Conservation (phyloP, 2,888 invertebrate species). For the Zaprionus bogoriensis region DNA sequence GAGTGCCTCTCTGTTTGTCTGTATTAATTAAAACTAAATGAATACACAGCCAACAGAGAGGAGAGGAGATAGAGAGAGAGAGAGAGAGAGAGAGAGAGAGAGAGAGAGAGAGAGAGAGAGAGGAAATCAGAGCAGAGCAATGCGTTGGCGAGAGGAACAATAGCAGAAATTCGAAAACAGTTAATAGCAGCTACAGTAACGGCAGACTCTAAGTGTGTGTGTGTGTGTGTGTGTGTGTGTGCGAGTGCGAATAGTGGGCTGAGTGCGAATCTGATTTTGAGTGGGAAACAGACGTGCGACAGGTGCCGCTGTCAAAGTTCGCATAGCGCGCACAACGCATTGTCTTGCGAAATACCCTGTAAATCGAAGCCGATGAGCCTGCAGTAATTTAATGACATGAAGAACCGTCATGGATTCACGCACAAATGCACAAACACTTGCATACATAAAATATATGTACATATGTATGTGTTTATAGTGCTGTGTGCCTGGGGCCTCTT, state of each 20-base stretch:
- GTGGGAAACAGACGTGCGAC: conserved; percentile 6
- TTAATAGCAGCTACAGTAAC: conserved; percentile 46
- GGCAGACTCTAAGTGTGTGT: conserved; percentile 4
- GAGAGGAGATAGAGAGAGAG: neutral
- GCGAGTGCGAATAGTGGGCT: conserved; percentile 1
- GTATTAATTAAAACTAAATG: conserved; percentile 72
- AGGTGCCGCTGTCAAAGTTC: conserved; percentile 43
- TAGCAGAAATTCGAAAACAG: conserved; percentile 30
- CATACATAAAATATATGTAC: neutral
- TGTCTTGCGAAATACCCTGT: conserved; percentile 1
- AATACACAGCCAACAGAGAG: conserved; percentile 45
- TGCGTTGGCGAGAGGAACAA: too few relatives aligned
- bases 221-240: neutral
- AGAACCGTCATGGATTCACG: conserved; percentile 15
- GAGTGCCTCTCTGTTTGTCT: conserved; percentile 38
- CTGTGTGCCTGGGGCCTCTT: conserved; percentile 9
- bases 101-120: neutral
- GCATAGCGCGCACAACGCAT: neutral
- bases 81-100: neutral
- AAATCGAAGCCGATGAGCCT: conserved; percentile 43
- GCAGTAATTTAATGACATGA: conserved; percentile 44
- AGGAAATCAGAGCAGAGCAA: neutral
- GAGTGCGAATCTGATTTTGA: conserved; percentile 6
- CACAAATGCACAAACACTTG: neutral
- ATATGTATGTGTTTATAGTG: neutral